Evolutionary conservation across 1,140 invertebrate species (phyloP), one percentile per base, ranked within the genome.

Genomic region (Drosophila hydei): DNA sequence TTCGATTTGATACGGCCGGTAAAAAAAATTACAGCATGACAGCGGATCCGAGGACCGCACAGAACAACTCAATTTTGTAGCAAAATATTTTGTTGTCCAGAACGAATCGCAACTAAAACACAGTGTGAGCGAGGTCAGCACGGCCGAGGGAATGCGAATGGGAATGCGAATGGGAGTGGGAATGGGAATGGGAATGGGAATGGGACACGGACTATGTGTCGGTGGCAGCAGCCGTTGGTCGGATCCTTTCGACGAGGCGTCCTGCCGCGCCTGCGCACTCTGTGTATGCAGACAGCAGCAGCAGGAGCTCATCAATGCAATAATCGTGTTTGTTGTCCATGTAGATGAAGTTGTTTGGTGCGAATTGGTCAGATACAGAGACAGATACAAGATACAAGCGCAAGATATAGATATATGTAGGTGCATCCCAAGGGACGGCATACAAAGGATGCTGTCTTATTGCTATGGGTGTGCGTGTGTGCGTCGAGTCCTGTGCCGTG

Each of bases 291-390:
- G 75, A 84, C 89, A 90, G 72, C 63, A 90, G 78, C 89, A 89
- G 88, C 89, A 90, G 89, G 89, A 90, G 84, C 89, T 90, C 89
- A 90, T 88, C 83, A 87, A 87, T 75, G 83, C 83, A 88, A 87
- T 87, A 88, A 87, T 87, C 83, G 75, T 80, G 81, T 85, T 72
- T 67, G 73, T 78, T 83, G 77, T 67, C 59, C 65, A 52, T 73
- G 58, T 52, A 67, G 60, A 85, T 85, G 71, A 87, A 85, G 81
- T 67, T 80, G 77, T 87, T 85, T 75, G 81, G 75, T 84, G 80
- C 80, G 74, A 83, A 83, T 78, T 76, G 64, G 45, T 48, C 40
- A 68, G 25, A 25, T 64, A 56, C 42, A 18, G 7, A n/a, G 30
- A 33, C 16, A 21, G 12, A 58, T 23, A 21, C 38, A 25, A 45